Evolutionary conservation across 2,113 vertebrate species (phyloP).

Genomic region (Phycodurus eques): DNA sequence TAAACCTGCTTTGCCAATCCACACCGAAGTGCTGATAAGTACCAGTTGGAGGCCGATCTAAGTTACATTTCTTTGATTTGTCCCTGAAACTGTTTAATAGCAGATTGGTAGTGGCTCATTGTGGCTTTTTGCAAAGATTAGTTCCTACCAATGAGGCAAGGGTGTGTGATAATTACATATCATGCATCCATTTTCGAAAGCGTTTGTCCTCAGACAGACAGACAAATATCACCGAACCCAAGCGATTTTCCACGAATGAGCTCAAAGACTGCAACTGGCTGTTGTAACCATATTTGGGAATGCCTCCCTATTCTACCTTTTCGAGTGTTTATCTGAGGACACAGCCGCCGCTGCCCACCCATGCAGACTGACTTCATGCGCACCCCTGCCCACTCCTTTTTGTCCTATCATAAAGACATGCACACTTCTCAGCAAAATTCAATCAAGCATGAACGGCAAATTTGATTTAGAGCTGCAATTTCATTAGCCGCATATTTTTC

Average conservation of each 20-base stretch:
- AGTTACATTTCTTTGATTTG: too few relatives aligned
- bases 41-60: too few relatives aligned
- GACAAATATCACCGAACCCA: not conserved
- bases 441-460: conserved; percentile 37
- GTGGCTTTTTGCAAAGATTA: too few relatives aligned
- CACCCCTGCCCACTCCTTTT: conserved; percentile 7
- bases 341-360: not conserved
- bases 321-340: conserved; percentile 12
- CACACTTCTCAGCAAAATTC: conserved; percentile 36
- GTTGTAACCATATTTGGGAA: not conserved
- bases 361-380: conserved; percentile 6
- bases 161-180: too few relatives aligned
- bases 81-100: too few relatives aligned
- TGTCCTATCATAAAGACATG: conserved; percentile 21
- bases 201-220: too few relatives aligned
- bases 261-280: not conserved
- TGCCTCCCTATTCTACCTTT: not conserved
- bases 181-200: too few relatives aligned
- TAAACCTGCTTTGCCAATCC: too few relatives aligned
- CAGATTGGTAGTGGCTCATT: too few relatives aligned
- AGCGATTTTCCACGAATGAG: not conserved
- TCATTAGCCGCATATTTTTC: conserved; percentile 41
- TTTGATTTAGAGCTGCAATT: conserved; percentile 56
- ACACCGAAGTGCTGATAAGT: too few relatives aligned
- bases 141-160: too few relatives aligned